Base-by-base conservation (phyloP, 2,113 vertebrate genomes). In the Daboia siamensis region DNA sequence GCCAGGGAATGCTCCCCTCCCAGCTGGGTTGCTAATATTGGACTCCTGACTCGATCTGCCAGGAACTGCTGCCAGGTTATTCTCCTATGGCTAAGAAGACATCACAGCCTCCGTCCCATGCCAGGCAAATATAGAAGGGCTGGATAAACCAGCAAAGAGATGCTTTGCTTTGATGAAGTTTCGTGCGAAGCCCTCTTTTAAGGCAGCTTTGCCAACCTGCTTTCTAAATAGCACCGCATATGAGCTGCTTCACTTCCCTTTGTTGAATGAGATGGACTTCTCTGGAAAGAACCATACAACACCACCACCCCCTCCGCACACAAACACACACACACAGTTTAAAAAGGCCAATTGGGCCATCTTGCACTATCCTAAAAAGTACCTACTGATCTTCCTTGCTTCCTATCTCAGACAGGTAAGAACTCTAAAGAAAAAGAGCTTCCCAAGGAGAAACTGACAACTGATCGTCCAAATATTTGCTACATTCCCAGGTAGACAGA, bases 21-120 rank as follows among this genome's bases (percentile, higher is more conserved):
- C 4, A 12, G 59, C 51, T 0, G 48, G 4, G 91, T 93, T 93
- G 95, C 93, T 94, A 93, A 91, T 96, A 94, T 74, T 92, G 54
- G 86, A 85, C 74, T 94, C 51, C 90, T 95, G 94, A 94, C 93
- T 95, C 96, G 59, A 93, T 93, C 3, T 0, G 74, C 5, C 74
- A 20, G 74, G 93, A 96, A 92, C 26, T 5, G 90, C 55, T 92
- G 93, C 55, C 94, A 94, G 64, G 39, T 90, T 95, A 29, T 94
- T 96, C 93, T 92, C 61, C 93, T 46, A 20, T 1, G 90, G 74
- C 69, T 88, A 48, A n/a, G 59, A 90, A 39, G 21, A 54, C 69
- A 94, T 52, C 69, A 88, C 91, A 74, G 33, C 48, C 33, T 17
- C 46, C n/a, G 86, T 85, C 23, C 92, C 0, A 29, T 10, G 13